Evolutionary conservation across 2,113 vertebrate species (phyloP), one percentile per base, ranked within the genome.

Genomic region (Microcebus tavaratra): DNA sequence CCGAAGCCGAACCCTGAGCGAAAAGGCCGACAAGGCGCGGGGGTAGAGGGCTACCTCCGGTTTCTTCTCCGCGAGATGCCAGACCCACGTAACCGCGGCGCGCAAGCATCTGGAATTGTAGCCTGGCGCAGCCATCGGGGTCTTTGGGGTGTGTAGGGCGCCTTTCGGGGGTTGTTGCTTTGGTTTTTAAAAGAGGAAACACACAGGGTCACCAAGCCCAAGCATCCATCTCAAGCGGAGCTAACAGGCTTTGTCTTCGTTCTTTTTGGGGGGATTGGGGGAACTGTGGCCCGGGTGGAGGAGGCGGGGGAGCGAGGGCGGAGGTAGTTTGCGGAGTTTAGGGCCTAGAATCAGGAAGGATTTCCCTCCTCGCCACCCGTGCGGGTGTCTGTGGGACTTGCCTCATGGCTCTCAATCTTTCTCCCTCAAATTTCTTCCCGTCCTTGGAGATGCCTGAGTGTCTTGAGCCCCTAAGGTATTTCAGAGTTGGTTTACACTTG

Each of bases 401-500:
- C 59, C 27, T 80, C 36, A 14, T 9, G 42, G 48, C 42, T 96
- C 50, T 88, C 2, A 0, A 36, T 75, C 31, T 55, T 18, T 48
- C 45, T 91, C 31, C 67, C 67, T 75, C 53, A 72, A 78, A 85
- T 91, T 78, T 61, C 72, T 90, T 50, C 31, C 20, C 3, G 2
- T 53, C 31, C 73, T 83, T 91, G 20, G 91, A 85, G 67, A 50
- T 97, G 81, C 9, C 10, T 34, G 59, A 79, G 79, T 89, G 85
- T 93, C 88, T 96, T 1, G 25, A 98, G 87, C 59, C 8, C 92
- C 94, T 91, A 82, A 95, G 79, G 94, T 50, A 95, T 97, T 98
- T 97, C 65, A 79, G 90, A 92, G 91, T 98, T 99, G 99, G 99
- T 98, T 99, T 99, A 98, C 98, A 98, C 98, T 98, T 99, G 98